phyloP scores from a whole-genome alignment of 2,113 vertebrate species.

The Elaphurus davidianus region DNA sequence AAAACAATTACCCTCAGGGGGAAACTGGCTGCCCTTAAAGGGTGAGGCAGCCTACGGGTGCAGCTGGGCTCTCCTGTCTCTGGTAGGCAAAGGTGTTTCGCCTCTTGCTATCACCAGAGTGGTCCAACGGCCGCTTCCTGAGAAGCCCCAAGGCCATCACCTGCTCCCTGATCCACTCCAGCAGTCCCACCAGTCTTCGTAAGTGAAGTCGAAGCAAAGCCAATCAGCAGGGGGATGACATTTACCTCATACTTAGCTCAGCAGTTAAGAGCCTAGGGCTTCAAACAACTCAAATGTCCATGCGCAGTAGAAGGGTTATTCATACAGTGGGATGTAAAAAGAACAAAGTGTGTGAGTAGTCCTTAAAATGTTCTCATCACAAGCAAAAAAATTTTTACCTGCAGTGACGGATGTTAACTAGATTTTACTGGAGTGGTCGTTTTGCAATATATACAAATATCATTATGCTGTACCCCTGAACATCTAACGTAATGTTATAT shows the following conservation, averaged over 20 bases:
- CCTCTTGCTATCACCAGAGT: background rate
- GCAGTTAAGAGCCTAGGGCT: background rate
- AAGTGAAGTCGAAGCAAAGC: background rate
- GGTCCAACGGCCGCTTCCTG: background rate
- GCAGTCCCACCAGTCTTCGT: background rate
- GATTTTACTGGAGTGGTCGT: background rate
- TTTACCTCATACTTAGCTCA: background rate
- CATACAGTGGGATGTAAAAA: background rate
- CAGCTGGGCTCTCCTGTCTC: background rate
- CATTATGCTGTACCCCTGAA: background rate
- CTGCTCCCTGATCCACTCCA: background rate
- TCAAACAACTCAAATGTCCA: background rate
- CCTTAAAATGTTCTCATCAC: background rate
- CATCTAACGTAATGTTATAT: background rate
- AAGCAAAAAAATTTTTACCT: background rate
- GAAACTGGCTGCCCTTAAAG: background rate
- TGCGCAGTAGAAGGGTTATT: background rate
- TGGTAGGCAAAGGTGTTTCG: background rate
- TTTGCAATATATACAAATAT: background rate
- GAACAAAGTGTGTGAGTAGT: background rate
- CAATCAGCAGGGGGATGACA: background rate
- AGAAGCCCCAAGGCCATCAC: background rate
- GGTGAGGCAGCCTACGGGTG: background rate
- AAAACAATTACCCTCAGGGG: conserved; percentile 53
- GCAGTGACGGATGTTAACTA: background rate